Base-by-base conservation (phyloP, 1,140 invertebrate species). In the Pseudomyrmex dendroicus region DNA sequence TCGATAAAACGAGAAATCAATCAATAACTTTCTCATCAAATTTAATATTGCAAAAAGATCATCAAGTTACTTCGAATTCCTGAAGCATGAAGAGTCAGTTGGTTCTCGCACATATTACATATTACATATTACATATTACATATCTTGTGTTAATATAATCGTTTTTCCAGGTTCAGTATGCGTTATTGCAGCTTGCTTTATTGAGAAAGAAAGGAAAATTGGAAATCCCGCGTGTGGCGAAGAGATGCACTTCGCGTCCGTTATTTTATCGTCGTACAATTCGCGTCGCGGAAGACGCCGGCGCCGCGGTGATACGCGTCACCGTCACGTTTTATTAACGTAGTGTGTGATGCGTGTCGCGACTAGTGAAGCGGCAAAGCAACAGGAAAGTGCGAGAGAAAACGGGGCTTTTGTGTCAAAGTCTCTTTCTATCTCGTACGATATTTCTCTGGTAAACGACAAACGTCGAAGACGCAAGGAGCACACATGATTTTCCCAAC, bases 401-500 rank as follows among this genome's bases (percentile, higher is more conserved):
- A 92, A 92, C 90, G 89, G 76, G 89, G 90, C 91, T 92, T 92
- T 92, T 86, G 92, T 92, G 91, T 92, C 91, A 92, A 88, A 90
- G 86, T 85, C 82, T 74, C 64, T 66, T 82, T 86, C 84, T 7
- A 35, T 35, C 5, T 35, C 35, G 35, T 35, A 35, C 85, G 77
- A 90, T 88, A 86, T 78, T 90, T 67, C 63, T 67, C 68, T 54
- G 54, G 83, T 61, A 52, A 66, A 22, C 52, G 50, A 20, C 9
- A 72, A 74, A 76, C 64, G 48, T 68, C 48, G 3, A 44, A 66
- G 59, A 74, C 15, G 17, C 10, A 15, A 77, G 35, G 52, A 78
- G 57, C 17, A 1, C 12, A 20, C 10, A 12, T 44, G 48, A 77
- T 56, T 54, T 56, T 54, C 50, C 35, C 15, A 77, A 44, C 1